Conservation (phyloP, 2,797 vertebrate genomes). For the Cetoscarus ocellatus region DNA sequence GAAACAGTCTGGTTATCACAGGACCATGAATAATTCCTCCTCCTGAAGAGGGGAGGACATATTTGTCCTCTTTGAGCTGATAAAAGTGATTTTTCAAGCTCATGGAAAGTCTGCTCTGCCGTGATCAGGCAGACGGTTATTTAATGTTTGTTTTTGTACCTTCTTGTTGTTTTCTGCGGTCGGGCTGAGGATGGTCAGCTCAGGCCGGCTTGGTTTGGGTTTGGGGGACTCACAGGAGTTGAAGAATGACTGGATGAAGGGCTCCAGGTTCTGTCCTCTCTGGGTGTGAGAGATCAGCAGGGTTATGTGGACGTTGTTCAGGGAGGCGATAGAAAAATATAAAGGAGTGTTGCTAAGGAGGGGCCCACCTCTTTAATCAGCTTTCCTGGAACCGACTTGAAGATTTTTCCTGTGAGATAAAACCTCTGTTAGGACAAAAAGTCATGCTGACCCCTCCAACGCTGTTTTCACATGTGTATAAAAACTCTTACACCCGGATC, state of each 20-base stretch:
- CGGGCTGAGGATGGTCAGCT: conserved; percentile 96
- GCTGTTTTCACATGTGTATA: no score
- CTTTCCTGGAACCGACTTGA: conserved; percentile 98
- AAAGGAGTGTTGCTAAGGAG: no score
- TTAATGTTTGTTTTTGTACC: conserved; percentile 73
- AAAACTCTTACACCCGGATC: no score
- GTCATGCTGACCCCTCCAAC: no score
- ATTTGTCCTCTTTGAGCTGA: no score
- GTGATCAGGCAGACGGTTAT: no score
- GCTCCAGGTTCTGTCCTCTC: conserved; percentile 99
- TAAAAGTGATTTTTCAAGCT: no score
- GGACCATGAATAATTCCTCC: no score
- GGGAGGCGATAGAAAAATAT: no score
- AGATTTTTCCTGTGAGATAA: conserved; percentile 92
- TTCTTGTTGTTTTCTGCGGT: conserved; percentile 97
- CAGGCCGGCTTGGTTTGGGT: conserved; percentile 96
- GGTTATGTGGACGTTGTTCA: no score
- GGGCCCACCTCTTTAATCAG: conserved; percentile 91
- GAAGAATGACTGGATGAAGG: conserved; percentile 97
- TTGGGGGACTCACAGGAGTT: conserved; percentile 98
- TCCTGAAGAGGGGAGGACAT: no score
- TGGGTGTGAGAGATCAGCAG: conserved; percentile 57
- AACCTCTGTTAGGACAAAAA: conserved; percentile 31
- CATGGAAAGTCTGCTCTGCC: not conserved
- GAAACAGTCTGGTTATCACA: no score